Evolutionary conservation across 2,113 vertebrate species (phyloP), one percentile per base, ranked within the genome.

Genomic region (Xenopus tropicalis): DNA sequence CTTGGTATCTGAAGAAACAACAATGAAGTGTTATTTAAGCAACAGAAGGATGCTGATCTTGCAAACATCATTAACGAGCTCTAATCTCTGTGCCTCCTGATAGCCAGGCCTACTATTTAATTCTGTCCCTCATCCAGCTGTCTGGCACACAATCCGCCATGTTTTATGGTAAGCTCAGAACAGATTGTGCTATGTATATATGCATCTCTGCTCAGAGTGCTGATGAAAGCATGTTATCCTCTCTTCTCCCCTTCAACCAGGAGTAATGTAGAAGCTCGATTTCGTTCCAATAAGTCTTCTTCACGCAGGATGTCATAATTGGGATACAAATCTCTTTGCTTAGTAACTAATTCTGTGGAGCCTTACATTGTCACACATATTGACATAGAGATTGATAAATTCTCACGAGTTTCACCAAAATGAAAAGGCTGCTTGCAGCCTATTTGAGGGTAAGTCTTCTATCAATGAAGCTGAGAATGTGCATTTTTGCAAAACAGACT

Each of bases 91-190:
- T 24, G 21, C 61, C 21, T 66, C 52, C 20, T 67, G 22, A 46
- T 22, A 58, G 19, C 43, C 37, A 61, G 14, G 43, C 12, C 61
- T n/a, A 74, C 72, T 59, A 51, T 67, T 74, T 59, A 61, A 58
- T 74, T 48, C 56, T 66, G 64, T 74, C 54, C 43, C 3, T 67
- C 43, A 19, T 74, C 72, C 72, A 74, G 64, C 72, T 74, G 63
- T 74, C 72, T 74, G 63, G 64, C 72, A 67, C 64, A 59, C 54
- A n/a, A 61, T 74, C 19, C n/a, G 16, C 37, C 19, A 67, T 67
- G 56, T 61, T 74, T 74, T 67, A 74, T 67, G 42, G 72, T 16
- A 20, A 67, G 64, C 42, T 61, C 64, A 48, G 72, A 46, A 67
- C 64, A 74, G 64, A 48, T 67, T 74, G 64, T 74, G 63, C 63